Base-by-base conservation (phyloP, 2,888 invertebrate species). In the Shargacucullia verbasci region DNA sequence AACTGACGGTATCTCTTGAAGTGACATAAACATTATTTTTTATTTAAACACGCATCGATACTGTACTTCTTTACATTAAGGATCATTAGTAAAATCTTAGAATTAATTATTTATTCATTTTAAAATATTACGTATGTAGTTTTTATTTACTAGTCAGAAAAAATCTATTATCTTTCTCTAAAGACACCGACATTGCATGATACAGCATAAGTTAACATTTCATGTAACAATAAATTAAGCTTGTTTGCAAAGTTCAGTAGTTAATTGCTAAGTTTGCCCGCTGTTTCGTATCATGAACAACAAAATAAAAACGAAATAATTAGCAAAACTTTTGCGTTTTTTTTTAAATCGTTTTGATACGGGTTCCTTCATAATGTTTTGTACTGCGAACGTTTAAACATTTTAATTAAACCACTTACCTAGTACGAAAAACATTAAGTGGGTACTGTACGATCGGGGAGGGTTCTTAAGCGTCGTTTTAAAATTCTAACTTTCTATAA, bases 371-470 rank as follows among this genome's bases (percentile, higher is more conserved):
- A 58, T 52, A 68, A 63, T 60, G 72, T 74, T 79, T 67, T 71
- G 76, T 78, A 74, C 78, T 80, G 76, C 68, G 68, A 81, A 78
- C 78, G 78, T 79, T 85, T 79, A 82, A 86, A 76, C 79, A 79
- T 87, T 88, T 89, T 89, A 89, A 89, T 89, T 88, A 89, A 86
- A 80, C 81, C 86, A 85, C 87, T 89, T 80, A 76, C 57, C 59
- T 67, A 61, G 73, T 73, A 70, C 69, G 61, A 71, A 74, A 73
- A 76, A 77, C 74, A 70, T 77, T 75, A 80, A 83, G 80, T 76
- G 74, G 73, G 59, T 62, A 73, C 76, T 80, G 58, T 68, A 74
- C 75, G 71, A 73, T 73, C 68, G 58, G 45, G 43, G 66, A 78
- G 82, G 70, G 78, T 76, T 69, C 76, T 78, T 69, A 62, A 74